Conservation (phyloP, 2,888 invertebrate genomes). For the Pollenia amentaria region DNA sequence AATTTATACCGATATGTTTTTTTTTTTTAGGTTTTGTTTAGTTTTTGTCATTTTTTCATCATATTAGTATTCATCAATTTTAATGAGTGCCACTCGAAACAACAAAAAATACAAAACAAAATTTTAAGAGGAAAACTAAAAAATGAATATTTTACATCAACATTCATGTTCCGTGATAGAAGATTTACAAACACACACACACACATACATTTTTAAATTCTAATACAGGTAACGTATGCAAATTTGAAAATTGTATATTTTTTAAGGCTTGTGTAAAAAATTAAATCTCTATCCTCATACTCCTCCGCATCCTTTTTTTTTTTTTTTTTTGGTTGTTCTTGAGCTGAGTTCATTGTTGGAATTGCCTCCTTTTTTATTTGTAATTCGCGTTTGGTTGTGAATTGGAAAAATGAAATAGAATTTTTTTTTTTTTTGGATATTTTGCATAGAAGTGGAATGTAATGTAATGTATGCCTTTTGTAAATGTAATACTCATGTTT, state of each 20-base stretch:
- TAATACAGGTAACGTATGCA: slow-evolving; percentile 35
- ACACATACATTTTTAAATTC: neutral
- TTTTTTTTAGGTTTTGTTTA: slow-evolving; percentile 74
- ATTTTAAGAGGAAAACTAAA: slow-evolving; percentile 30
- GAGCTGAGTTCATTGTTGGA: slow-evolving; percentile 35
- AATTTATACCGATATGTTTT: slow-evolving; percentile 61
- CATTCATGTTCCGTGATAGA: slow-evolving; percentile 39
- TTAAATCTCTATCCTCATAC: slow-evolving; percentile 18
- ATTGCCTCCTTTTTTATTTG: slow-evolving; percentile 14
- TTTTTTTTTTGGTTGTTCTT: neutral
- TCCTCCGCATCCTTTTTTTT: neutral
- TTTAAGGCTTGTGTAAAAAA: slow-evolving; percentile 15
- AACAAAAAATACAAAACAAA: slow-evolving; percentile 45
- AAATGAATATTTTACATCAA: slow-evolving; percentile 62
- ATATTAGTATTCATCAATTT: slow-evolving; percentile 75
- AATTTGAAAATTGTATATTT: slow-evolving; percentile 19
- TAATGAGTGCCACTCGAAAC: slow-evolving; percentile 70
- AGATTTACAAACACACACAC: slow-evolving; percentile 22
- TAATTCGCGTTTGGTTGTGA: slow-evolving; percentile 59
- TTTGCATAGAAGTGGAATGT: slow-evolving; percentile 55
- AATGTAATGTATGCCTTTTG: slow-evolving; percentile 70
- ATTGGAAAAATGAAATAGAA: slow-evolving; percentile 46
- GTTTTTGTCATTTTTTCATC: slow-evolving; percentile 72
- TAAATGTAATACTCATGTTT: slow-evolving; percentile 72
- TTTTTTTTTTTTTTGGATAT: slow-evolving; percentile 51